These are phyloP conservation scores for Grallaria varia DNA, from an alignment of 2,113 vertebrate species.

Conservation along the genomic window DNA sequence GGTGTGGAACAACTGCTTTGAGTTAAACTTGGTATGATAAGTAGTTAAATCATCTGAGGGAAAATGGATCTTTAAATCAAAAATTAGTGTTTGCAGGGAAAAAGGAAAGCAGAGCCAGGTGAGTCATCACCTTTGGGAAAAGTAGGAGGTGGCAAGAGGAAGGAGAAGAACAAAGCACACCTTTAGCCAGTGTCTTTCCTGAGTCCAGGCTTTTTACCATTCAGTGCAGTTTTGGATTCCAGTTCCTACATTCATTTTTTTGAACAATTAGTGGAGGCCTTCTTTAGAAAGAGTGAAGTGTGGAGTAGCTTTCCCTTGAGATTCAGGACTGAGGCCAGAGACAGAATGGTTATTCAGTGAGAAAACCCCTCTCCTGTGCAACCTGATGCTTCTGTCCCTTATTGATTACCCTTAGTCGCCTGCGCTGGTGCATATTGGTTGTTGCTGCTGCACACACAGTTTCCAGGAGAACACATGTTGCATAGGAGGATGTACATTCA, in stretches of 20 bases:
- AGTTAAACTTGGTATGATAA: neutral
- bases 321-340: neutral
- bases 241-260: neutral
- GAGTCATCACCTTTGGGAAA: neutral
- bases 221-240: neutral
- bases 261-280: rapidly evolving
- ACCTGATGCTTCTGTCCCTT: neutral
- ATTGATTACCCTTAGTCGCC: neutral
- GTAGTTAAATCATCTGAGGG: neutral
- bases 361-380: neutral
- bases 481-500: neutral
- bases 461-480: neutral
- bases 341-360: neutral
- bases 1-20: neutral
- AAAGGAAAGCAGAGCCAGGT: neutral
- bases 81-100: neutral
- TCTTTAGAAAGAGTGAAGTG: neutral
- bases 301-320: neutral
- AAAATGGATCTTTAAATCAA: neutral
- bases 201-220: neutral
- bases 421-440: neutral
- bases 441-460: neutral
- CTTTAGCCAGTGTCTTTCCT: neutral
- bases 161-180: neutral
- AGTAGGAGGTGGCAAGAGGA: neutral